Evolutionary conservation across 1,140 invertebrate genomes (phyloP), one percentile per base, ranked within the genome.

Genomic region (Solenopsis invicta): DNA sequence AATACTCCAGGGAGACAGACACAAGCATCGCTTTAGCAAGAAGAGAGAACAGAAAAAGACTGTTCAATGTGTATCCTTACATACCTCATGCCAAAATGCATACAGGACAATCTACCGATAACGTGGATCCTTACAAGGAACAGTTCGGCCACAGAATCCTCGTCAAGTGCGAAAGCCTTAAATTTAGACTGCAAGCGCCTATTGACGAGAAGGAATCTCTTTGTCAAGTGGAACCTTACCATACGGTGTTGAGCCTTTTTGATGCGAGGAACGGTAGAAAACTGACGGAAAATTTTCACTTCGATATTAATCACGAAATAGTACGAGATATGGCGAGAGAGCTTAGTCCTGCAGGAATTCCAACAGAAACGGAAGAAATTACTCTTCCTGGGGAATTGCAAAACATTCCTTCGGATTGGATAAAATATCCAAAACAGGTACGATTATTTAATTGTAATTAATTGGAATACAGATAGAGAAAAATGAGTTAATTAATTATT

Each of bases 211-310:
- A 97, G 87, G 97, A 98, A 81, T 95, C 97, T 88, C 92, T 97
- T 24, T 97, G 97, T 92, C 98, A 99, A 96, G 98, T 99, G 48
- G 99, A 99, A 92, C 99, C 99, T 2, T 99, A 99, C 94, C 98
- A 98, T 91, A 97, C 98, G 5, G 97, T 97, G 12, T 95, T 99
- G 64, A 97, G 98, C 67, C 94, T 99, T 6, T 99, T 98, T 94
- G 98, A 99, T 96, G 97, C 97, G 2, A 97, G 97, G 92, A 97
- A 97, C 87, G 98, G 97, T 16, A 97, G 97, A 91, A 99, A 99
- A 95, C 96, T 99, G 29, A 98, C 98, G 0, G 99, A 99, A 95
- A 98, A 99, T 94, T 99, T 99, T 95, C 97, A 98, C 94, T 98
- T 99, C 93, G 98, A 99, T 94, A 95, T 99, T 0, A 99, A 99